A percentile compares a stretch with the other conserved stretches of the same genome.
These are phyloP conservation scores for Polia nebulosa DNA, from an alignment of 2,888 invertebrate genomes.

Conservation along the genomic window DNA sequence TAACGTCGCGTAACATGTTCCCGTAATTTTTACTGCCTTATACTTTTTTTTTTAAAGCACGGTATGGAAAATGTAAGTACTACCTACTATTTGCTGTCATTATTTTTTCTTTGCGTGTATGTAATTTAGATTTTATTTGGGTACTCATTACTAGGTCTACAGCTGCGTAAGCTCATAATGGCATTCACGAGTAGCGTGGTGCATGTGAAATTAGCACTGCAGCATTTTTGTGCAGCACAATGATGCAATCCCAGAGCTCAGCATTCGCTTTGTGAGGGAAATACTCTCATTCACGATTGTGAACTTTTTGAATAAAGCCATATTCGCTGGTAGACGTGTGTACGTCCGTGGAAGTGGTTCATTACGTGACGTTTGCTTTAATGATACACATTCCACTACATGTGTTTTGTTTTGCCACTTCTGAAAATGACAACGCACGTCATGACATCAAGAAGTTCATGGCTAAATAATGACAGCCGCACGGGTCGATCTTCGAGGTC, in stretches of 20 bases:
- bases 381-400: constrained; percentile 60
- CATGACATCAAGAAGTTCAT: not conserved
- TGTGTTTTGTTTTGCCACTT: constrained; percentile 40
- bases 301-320: constrained; percentile 84
- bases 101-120: constrained; percentile 18
- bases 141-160: constrained; percentile 70
- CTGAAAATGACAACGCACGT: constrained; percentile 31
- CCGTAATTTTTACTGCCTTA: constrained; percentile 38
- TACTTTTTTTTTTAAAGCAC: constrained; percentile 41
- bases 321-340: constrained; percentile 74
- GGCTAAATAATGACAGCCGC: not conserved
- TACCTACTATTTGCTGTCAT: not conserved
- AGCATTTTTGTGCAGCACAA: constrained; percentile 87
- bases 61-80: not conserved
- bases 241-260: constrained; percentile 84
- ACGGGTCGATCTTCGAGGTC: not conserved
- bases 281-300: constrained; percentile 81
- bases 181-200: constrained; percentile 79
- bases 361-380: constrained; percentile 72
- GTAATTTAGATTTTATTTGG: constrained; percentile 61
- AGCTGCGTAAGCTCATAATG: constrained; percentile 79
- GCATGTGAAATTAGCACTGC: constrained; percentile 86
- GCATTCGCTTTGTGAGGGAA: constrained; percentile 82
- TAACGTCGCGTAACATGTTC: constrained; percentile 34
- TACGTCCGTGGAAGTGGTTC: constrained; percentile 76